A percentile compares a stretch with the other conserved stretches of the same genome.
phyloP scores from a whole-genome alignment of 2,113 vertebrate species.

The Lanius ludovicianus region DNA sequence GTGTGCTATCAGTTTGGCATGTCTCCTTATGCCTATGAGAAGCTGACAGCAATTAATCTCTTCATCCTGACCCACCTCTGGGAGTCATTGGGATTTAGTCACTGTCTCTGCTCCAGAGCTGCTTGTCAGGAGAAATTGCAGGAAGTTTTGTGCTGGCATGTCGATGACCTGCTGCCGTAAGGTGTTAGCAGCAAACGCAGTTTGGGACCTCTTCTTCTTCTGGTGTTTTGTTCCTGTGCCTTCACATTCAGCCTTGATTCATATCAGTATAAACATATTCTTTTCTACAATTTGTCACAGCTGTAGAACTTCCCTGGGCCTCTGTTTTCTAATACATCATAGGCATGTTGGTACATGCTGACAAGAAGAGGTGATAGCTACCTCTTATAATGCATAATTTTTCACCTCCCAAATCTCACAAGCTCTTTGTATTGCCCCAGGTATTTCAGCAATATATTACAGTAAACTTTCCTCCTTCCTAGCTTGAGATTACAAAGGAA shows the following conservation, averaged over 20 bases:
- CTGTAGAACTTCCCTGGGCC: neutral
- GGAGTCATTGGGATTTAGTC: neutral
- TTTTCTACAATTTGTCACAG: neutral
- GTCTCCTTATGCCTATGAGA: neutral
- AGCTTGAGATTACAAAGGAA: neutral
- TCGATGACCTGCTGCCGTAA: accelerated
- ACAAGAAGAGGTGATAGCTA: neutral
- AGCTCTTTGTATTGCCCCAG: neutral
- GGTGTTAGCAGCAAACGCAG: neutral
- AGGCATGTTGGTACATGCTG: neutral
- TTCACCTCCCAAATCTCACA: neutral
- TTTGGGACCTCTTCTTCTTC: neutral
- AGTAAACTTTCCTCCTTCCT: neutral
- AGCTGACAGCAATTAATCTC: neutral
- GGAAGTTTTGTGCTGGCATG: neutral
- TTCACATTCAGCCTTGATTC: neutral
- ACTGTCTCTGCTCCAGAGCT: neutral
- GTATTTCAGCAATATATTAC: neutral
- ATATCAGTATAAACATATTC: neutral
- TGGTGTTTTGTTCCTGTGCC: neutral
- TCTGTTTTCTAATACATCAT: neutral
- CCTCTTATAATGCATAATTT: neutral
- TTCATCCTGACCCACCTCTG: neutral
- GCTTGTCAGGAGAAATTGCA: neutral
- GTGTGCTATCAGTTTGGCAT: neutral